phyloP scores from a whole-genome alignment of 2,888 invertebrate genomes.

The Brenthis daphne region DNA sequence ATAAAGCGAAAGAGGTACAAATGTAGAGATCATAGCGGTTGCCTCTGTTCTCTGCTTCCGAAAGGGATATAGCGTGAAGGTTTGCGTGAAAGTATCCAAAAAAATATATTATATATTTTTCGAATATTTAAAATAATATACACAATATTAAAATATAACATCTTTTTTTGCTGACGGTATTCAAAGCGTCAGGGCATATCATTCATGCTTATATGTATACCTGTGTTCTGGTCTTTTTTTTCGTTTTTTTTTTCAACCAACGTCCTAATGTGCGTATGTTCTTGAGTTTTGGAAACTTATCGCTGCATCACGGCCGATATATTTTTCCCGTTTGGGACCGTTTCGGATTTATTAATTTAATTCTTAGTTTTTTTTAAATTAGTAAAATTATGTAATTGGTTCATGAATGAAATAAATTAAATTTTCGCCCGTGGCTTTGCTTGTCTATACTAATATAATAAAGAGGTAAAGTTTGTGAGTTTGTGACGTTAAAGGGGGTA shows the following conservation, averaged over 20 bases:
- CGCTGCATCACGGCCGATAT: slow-evolving; percentile 41
- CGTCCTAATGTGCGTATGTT: slow-evolving; percentile 46
- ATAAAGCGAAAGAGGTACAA: no score
- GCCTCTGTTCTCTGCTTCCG: no score
- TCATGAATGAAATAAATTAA: not conserved
- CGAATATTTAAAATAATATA: no score
- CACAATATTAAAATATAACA: not conserved
- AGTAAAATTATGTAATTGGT: slow-evolving; percentile 4
- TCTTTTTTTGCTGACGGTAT: slow-evolving; percentile 39
- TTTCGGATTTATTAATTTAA: slow-evolving; percentile 29
- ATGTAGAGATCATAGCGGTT: no score
- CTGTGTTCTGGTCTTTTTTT: slow-evolving; percentile 46
- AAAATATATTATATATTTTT: no score
- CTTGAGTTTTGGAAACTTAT: slow-evolving; percentile 41
- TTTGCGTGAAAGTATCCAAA: no score
- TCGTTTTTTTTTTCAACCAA: slow-evolving; percentile 40
- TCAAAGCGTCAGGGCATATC: slow-evolving; percentile 48
- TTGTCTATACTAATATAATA: no score
- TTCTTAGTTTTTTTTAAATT: slow-evolving; percentile 14
- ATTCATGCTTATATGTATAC: slow-evolving; percentile 51
- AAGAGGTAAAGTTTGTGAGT: no score
- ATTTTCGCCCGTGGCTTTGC: no score
- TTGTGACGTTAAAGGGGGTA: no score
- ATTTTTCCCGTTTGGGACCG: slow-evolving; percentile 30
- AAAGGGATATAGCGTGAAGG: no score